Evolutionary conservation across 2,113 vertebrate genomes (phyloP), one percentile per base, ranked within the genome.

Genomic region (Tretioscincus oriximinensis): DNA sequence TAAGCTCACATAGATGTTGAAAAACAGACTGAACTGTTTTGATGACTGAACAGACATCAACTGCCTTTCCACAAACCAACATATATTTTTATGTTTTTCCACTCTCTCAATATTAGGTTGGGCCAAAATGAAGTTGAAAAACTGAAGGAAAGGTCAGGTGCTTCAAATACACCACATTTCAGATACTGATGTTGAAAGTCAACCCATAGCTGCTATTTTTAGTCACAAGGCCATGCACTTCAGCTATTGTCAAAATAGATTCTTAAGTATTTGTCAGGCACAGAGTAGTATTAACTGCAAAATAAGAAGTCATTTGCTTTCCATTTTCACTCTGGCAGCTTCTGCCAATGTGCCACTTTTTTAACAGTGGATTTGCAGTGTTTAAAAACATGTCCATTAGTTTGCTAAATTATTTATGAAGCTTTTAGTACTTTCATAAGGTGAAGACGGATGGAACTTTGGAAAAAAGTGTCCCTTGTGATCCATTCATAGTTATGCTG

Each of bases 361-460:
- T 88, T 35, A 81, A 85, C 24, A 49, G 8, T 22, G n/a, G 74
- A 47, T 35, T 58, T 71, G 54, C 65, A 51, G 35, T 79, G 81
- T 85, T 90, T 91, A 88, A 88, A 88, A 91, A 84, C 76, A 71
- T 2, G 24, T 77, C 90, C 86, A 91, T 93, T 93, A 93, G 58
- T n/a, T 90, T 81, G 79, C 73, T 94, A 81, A 90, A 95, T 93
- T 92, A 93, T 94, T 93, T 85, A 93, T 85, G 29, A 84, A 77
- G 91, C 91, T 94, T 93, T 95, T 93, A 93, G 87, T 86, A 51
- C 78, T 78, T 82, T 84, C 87, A 7, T 84, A 81, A 90, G 9
- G 68, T 77, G 79, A 87, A 82, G 88, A 60, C 66, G 78, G 85
- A 85, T 77, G 81, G 65, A 81, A 60, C 11, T 82, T 2, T 81